Evolutionary conservation across 92 coral and sea anemone species (phyloP), one percentile per base, ranked within the genome.

Genomic region (Phenganax marumi): DNA sequence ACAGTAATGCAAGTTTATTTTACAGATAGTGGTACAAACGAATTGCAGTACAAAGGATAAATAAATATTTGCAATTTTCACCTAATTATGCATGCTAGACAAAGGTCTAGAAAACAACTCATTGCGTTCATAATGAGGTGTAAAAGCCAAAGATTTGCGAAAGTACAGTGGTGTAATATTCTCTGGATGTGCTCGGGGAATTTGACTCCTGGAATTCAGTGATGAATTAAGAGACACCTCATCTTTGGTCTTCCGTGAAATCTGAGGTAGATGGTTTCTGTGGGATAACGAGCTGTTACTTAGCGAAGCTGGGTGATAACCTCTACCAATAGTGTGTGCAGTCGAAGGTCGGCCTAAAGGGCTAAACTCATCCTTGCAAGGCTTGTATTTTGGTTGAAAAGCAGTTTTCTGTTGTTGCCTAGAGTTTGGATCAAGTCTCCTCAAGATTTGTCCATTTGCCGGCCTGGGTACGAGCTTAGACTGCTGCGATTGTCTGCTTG

Each of bases 111-210:
- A 93, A 50, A 91, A 85, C 22, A 91, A 70, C 57, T 92, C 91
- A 22, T 86, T 89, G 47, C 90, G 82, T 12, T 87, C 75, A 87
- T 93, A 92, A 81, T 87, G 89, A 21, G 97, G 97, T 60, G 93
- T 93, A 70, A 88, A 93, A n/a, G 97, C 94, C 66, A 93, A 70
- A 12, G 97, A 92, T 82, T 93, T 93, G 50, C 93, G 91, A 80
- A 92, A 92, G 79, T 92, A 89, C 50, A 93, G 69, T 10, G 97
- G 97, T 26, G 57, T 88, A 47, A 93, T 88, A 19, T 78, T 78
- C 19, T 78, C 83, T 50, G 83, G 83, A 43, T 89, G 87, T 68
- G 81, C 88, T 56, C 70, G 78, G 18, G 82, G 81, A 25, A 72
- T 82, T 84, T 79, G 84, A 57, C 83, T 54, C 84, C 86, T 92